phyloP scores from a whole-genome alignment of 2,797 vertebrate genomes.

The Anguilla megastoma region DNA sequence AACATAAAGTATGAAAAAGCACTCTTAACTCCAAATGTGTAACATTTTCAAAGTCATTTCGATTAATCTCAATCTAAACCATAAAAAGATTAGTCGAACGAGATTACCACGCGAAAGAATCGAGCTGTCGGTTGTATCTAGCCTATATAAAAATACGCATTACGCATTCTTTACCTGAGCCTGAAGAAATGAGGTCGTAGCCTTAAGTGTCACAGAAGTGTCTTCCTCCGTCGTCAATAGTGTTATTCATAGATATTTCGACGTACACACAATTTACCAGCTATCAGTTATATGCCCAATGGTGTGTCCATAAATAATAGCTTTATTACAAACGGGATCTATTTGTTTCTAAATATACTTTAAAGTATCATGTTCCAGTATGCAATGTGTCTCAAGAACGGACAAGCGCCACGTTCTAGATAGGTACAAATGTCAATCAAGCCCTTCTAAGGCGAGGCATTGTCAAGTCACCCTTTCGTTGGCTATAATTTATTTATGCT shows the following conservation, averaged over 20 bases:
- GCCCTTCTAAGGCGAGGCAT: background rate
- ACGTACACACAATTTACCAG: background rate
- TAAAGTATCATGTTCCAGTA: background rate
- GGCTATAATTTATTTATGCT: background rate
- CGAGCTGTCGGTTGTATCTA: background rate
- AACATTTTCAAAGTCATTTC: background rate
- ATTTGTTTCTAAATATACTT: background rate
- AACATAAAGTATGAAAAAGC: background rate
- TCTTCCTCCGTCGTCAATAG: background rate
- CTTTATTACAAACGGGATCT: background rate
- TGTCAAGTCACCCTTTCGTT: background rate
- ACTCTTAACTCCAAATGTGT: background rate
- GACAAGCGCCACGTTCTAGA: constrained; percentile 7
- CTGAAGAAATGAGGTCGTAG: background rate
- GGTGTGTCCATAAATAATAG: background rate
- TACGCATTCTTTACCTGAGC: background rate
- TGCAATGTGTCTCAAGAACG: background rate
- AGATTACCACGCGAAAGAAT: background rate
- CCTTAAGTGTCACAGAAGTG: background rate
- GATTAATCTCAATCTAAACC: background rate
- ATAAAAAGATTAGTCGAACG: background rate
- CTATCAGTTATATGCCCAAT: background rate
- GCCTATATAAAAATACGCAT: background rate
- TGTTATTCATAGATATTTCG: background rate
- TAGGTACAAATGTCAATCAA: constrained; percentile 8